phyloP scores from a whole-genome alignment of 2,888 invertebrate species.

The Dioctria rufipes region DNA sequence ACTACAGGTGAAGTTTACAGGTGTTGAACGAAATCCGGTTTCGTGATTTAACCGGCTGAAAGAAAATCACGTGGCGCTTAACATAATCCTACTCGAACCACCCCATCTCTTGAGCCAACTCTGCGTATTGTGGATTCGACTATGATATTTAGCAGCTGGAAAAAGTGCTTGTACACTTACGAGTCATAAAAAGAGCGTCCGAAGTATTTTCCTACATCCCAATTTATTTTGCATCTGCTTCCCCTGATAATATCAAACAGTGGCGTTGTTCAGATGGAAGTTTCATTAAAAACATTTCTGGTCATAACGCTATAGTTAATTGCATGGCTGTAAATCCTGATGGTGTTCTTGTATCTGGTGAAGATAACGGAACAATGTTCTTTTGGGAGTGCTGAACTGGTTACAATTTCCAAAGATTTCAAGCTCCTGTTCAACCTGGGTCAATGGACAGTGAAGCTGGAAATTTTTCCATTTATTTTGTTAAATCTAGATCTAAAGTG shows the following conservation, averaged over 20 bases:
- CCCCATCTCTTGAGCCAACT: no score
- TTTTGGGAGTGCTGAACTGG: conserved; percentile 99
- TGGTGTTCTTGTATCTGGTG: conserved; percentile 97
- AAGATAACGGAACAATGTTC: conserved; percentile 97
- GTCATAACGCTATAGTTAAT: conserved; percentile 98
- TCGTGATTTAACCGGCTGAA: no score
- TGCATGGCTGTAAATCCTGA: conserved; percentile 95
- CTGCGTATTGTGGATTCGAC: conserved; percentile 76
- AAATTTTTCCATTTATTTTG: conserved; percentile 95
- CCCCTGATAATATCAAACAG: conserved; percentile 98
- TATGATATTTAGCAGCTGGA: conserved; percentile 98
- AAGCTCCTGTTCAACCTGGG: conserved; percentile 96
- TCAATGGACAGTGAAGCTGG: conserved; percentile 99
- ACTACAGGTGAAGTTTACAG: no score
- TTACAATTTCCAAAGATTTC: conserved; percentile 96
- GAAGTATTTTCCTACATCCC: conserved; percentile 84
- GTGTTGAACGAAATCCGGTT: no score
- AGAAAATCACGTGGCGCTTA: no score
- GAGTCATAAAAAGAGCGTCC: conserved; percentile 97
- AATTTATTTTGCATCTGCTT: conserved; percentile 93
- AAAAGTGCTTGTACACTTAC: conserved; percentile 95
- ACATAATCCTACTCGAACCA: no score
- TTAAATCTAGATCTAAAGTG: conserved; percentile 93
- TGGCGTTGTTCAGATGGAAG: conserved; percentile 99
- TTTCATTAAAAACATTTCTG: conserved; percentile 96